Conservation (phyloP, 2,888 invertebrate species). For the Drosophila paranaensis region DNA sequence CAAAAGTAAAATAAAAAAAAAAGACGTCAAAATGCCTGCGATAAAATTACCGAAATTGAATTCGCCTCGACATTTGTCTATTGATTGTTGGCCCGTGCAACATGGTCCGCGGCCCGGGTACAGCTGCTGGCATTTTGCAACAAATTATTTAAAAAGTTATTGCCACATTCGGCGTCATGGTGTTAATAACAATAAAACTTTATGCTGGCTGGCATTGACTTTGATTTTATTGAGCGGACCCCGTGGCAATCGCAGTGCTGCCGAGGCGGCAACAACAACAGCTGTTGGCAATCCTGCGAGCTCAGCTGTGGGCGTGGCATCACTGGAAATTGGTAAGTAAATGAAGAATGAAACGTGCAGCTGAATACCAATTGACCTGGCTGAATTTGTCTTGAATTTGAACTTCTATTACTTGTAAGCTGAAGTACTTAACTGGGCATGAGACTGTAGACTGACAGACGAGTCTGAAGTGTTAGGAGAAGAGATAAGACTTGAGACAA, state of each 20-base stretch:
- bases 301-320: conserved; percentile 44
- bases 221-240: conserved; percentile 77
- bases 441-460: neutral
- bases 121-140: conserved; percentile 73
- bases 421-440: neutral
- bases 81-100: conserved; percentile 45
- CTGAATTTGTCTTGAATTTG: neutral
- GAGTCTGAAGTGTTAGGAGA: neutral
- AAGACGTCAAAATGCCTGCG: conserved; percentile 67
- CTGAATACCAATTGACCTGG: conserved; percentile 18
- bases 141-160: conserved; percentile 81
- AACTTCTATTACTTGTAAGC: neutral
- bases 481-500: neutral
- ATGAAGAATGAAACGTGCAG: neutral
- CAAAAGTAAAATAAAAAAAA: neutral
- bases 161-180: conserved; percentile 76
- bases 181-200: conserved; percentile 82
- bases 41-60: conserved; percentile 72
- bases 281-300: conserved; percentile 29
- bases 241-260: conserved; percentile 25
- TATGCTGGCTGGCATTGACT: conserved; percentile 82
- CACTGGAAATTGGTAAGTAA: conserved; percentile 81
- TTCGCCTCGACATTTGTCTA: conserved; percentile 55
- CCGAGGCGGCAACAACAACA: conserved; percentile 26
- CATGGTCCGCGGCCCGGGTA: conserved; percentile 27